Evolutionary conservation across 2,113 vertebrate genomes (phyloP).

Genomic region (Ptilorrhoa leucosticta): DNA sequence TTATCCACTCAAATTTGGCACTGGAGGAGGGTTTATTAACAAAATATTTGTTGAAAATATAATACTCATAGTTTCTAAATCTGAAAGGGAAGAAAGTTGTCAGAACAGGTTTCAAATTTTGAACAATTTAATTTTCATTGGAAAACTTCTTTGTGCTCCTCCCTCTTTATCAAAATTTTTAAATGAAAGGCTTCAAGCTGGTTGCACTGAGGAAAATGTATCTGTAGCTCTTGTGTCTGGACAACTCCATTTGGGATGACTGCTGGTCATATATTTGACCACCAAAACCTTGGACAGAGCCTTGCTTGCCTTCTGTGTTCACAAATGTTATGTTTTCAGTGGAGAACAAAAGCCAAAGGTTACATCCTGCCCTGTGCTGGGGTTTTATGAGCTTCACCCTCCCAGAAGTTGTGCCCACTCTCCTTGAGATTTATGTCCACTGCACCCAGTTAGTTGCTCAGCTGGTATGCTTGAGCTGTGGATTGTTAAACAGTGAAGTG

Average conservation of each 20-base stretch:
- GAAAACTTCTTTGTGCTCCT: background rate
- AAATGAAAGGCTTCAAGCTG: background rate
- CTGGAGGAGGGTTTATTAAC: background rate
- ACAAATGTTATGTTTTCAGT: background rate
- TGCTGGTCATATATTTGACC: background rate
- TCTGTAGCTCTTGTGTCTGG: background rate
- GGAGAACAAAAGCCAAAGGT: background rate
- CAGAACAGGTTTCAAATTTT: background rate
- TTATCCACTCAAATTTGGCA: background rate
- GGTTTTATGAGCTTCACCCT: background rate
- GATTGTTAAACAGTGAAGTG: background rate
- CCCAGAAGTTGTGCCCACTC: background rate
- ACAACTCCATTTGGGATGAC: background rate
- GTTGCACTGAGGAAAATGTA: background rate
- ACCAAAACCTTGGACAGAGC: background rate
- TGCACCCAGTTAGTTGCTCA: background rate
- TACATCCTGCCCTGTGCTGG: fast-evolving
- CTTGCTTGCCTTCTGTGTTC: background rate
- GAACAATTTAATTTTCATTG: background rate
- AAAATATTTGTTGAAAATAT: background rate
- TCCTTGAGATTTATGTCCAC: background rate
- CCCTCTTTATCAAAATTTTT: background rate
- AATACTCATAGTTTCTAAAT: background rate
- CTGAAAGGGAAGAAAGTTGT: background rate
- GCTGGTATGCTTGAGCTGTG: background rate